Base-by-base conservation (phyloP, 92 coral and sea anemone species). In the Zoanthus gigantus region DNA sequence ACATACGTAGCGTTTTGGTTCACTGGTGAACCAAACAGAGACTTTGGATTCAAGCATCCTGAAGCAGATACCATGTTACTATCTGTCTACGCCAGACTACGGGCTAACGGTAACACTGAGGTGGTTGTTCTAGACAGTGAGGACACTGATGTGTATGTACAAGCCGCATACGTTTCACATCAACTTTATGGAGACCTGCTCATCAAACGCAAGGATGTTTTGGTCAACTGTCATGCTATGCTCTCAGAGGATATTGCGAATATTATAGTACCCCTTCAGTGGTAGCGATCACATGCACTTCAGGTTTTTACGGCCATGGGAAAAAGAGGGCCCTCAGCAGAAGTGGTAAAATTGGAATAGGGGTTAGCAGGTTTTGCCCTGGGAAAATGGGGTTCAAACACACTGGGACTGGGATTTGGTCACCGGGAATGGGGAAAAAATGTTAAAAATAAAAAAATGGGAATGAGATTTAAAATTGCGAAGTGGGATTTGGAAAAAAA, bases 111-210 rank as follows among this genome's bases (percentile, higher is more conserved):
- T 60, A 6, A 85, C 68, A 72, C 61, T 74, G 72, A 72, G 74
- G 48, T 46, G 42, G 88, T 85, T 28, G 88, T 85, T 44, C 29
- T 85, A 47, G 88, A 85, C 57, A 85, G 88, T 82, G 72, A 72
- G 60, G 88, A 85, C 82, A 85, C 50, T 16, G 88, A 85, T 34
- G 88, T 85, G n/a, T 85, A 85, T 72, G 82, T 85, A 58, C 88
- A 85, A 71, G 88, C 82, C 53, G 71, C 80, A 45, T 85, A 47
- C 45, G 67, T 77, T 14, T 85, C 82, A 57, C 82, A 85, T 34
- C 65, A 46, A 48, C 29, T 85, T 37, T 14, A 71, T 46, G 88
- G 88, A n/a, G 88, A 85, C n/a, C 82, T 85, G 82, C 48, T 71
- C 32, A 85, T 74, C 42, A 85, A 85, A 30, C 82, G 82, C 48